These are phyloP conservation scores for Apteryx owenii DNA, from an alignment of 2,113 vertebrate species.

Conservation along the genomic window DNA sequence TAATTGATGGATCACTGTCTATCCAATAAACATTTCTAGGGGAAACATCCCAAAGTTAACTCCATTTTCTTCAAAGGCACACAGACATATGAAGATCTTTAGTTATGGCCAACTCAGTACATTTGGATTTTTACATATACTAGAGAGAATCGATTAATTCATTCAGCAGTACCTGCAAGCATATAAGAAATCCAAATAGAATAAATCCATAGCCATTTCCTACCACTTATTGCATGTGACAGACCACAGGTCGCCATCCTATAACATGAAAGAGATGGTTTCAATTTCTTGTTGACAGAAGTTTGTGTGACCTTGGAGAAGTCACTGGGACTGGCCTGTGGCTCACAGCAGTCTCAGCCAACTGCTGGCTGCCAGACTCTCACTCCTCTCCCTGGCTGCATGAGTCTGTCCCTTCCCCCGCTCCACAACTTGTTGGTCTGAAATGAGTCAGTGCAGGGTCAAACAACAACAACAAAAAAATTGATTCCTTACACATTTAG, in stretches of 20 bases:
- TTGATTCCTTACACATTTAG: background rate
- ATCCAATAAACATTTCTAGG: background rate
- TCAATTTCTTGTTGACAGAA: conserved; percentile 37
- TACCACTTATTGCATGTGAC: background rate
- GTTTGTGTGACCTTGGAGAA: conserved; percentile 11
- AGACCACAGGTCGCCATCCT: background rate
- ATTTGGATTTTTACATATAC: background rate
- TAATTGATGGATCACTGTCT: background rate
- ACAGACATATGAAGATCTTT: background rate
- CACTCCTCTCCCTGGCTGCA: background rate
- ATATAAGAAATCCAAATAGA: background rate
- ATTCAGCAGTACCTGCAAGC: background rate
- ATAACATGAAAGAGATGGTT: background rate
- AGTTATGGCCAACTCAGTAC: background rate
- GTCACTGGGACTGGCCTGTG: background rate
- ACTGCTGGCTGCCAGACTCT: conserved; percentile 15
- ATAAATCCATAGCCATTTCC: background rate
- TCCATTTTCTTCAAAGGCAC: background rate
- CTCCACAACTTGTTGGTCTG: background rate
- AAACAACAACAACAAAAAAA: background rate
- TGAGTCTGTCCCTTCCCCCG: background rate
- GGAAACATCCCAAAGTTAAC: background rate
- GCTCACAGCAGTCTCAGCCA: background rate
- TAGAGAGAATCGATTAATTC: background rate
- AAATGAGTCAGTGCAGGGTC: conserved; percentile 19